phyloP scores from a whole-genome alignment of 2,797 vertebrate genomes.

The Tapirus indicus region DNA sequence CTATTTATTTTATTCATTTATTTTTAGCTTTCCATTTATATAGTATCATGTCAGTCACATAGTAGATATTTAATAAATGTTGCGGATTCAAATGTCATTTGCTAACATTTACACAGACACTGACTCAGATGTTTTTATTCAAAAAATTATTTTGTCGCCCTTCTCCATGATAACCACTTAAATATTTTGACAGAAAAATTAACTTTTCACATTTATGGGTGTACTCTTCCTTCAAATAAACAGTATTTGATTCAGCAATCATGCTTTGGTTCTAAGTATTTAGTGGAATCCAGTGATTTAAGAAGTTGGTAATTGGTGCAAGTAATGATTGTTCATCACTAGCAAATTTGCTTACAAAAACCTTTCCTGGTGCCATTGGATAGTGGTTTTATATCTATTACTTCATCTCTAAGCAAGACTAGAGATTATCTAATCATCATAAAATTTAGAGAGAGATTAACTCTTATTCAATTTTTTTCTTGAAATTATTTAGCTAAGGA shows the following conservation, averaged over 20 bases:
- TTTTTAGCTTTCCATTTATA: slow-evolving; percentile 49
- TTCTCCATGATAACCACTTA: background rate
- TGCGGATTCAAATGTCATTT: slow-evolving; percentile 59
- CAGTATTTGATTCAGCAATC: background rate
- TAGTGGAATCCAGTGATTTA: background rate
- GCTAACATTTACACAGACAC: slow-evolving; percentile 61
- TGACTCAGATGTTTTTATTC: slow-evolving; percentile 35
- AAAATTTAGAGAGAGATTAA: background rate
- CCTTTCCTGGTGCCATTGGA: background rate
- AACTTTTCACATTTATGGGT: background rate
- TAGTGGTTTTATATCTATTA: background rate
- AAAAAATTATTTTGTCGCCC: slow-evolving; percentile 26
- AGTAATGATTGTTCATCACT: background rate
- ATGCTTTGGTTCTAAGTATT: background rate
- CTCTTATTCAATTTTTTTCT: background rate
- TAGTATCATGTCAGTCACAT: slow-evolving; percentile 33
- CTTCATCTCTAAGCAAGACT: background rate
- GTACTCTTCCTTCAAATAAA: background rate
- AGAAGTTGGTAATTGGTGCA: background rate
- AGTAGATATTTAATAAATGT: slow-evolving; percentile 63
- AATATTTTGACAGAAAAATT: slow-evolving; percentile 24
- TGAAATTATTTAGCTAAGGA: background rate
- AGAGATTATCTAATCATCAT: background rate
- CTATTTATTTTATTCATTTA: slow-evolving; percentile 55
- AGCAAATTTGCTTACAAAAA: background rate